Evolutionary conservation across 2,113 vertebrate species (phyloP).

Genomic region (Heterochromis multidens): DNA sequence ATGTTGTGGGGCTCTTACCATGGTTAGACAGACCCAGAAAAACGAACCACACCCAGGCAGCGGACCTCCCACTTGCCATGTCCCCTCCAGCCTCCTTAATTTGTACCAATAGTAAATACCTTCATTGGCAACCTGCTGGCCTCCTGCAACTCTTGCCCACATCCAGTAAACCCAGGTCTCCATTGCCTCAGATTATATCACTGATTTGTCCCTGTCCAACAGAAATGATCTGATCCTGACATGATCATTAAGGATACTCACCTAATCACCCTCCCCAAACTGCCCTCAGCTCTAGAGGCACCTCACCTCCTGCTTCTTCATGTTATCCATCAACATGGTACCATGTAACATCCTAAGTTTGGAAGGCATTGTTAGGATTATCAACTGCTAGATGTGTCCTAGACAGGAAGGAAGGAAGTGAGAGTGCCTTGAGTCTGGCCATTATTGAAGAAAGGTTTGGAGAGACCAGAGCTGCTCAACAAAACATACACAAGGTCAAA

Average conservation of each 20-base stretch:
- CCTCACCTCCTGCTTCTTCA: too few relatives aligned
- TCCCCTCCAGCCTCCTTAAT: neutral
- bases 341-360: too few relatives aligned
- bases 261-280: too few relatives aligned
- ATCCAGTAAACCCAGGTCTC: neutral
- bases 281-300: too few relatives aligned
- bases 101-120: neutral
- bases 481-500: neutral
- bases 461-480: neutral
- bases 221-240: neutral
- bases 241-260: too few relatives aligned
- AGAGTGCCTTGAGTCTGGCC: too few relatives aligned
- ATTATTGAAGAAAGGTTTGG: neutral
- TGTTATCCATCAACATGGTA: too few relatives aligned
- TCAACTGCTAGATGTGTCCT: too few relatives aligned
- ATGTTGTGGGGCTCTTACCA: neutral
- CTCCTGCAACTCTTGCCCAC: neutral
- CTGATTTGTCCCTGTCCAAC: neutral
- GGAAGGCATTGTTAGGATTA: too few relatives aligned
- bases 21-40: neutral
- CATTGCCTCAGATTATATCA: neutral
- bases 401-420: too few relatives aligned
- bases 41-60: too few relatives aligned
- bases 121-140: neutral
- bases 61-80: neutral